Evolutionary conservation across 2,113 vertebrate species (phyloP).

Genomic region (Gopherus evgoodei): DNA sequence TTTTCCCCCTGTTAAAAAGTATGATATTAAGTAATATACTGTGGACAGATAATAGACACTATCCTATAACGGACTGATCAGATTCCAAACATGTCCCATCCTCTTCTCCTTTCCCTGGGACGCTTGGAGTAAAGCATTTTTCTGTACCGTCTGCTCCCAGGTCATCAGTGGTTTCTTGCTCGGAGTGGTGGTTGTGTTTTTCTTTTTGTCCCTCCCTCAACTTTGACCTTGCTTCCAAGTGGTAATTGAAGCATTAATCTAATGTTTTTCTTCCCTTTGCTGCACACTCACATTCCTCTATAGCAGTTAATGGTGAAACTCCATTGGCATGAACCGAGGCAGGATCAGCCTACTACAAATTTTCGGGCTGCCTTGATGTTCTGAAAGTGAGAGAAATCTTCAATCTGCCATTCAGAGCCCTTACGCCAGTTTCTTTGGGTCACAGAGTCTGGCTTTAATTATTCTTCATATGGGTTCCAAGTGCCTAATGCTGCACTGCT

Average conservation of each 20-base stretch:
- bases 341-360: neutral
- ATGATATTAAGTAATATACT: neutral
- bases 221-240: neutral
- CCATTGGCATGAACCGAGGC: neutral
- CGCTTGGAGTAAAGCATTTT: neutral
- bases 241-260: neutral
- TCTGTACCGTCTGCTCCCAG: neutral
- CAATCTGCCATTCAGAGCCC: neutral
- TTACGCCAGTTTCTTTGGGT: neutral
- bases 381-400: neutral
- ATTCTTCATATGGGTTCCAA: neutral
- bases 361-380: neutral
- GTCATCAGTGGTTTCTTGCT: neutral
- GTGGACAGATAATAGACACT: neutral
- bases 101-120: neutral
- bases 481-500: neutral
- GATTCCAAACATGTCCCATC: neutral
- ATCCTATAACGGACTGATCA: neutral
- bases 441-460: neutral
- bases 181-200: neutral
- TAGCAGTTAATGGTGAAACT: neutral
- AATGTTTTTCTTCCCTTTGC: neutral
- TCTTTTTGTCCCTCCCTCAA: neutral
- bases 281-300: neutral
- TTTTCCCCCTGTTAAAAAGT: neutral